Conservation (phyloP, 2,797 vertebrate genomes). For the Sciaenops ocellatus region DNA sequence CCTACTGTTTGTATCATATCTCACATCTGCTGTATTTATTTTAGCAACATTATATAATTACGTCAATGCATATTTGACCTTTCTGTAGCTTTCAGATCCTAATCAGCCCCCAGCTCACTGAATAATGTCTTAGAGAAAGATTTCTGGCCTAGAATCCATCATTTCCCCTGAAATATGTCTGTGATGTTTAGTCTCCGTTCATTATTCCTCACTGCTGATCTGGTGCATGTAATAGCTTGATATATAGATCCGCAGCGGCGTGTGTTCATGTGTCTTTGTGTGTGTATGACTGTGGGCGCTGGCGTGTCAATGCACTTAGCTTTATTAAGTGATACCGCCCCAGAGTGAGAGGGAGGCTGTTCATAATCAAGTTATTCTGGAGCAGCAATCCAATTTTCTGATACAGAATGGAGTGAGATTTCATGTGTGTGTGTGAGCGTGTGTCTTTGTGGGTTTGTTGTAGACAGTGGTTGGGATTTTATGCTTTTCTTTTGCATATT, state of each 20-base stretch:
- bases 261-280: background rate
- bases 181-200: background rate
- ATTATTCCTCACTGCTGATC: background rate
- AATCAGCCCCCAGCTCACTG: background rate
- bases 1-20: background rate
- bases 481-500: conserved; percentile 13
- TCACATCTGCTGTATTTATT: background rate
- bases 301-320: conserved; percentile 70
- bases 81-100: conserved; percentile 14
- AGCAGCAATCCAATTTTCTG: conserved; percentile 79
- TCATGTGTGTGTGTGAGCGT: conserved; percentile 16
- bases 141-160: background rate
- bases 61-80: conserved; percentile 9
- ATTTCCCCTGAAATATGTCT: background rate
- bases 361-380: conserved; percentile 76
- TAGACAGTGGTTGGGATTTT: conserved; percentile 14
- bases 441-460: background rate
- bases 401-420: conserved; percentile 64
- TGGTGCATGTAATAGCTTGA: conserved; percentile 26
- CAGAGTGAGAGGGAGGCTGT: conserved; percentile 64
- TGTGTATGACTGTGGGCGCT: conserved; percentile 35
- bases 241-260: conserved; percentile 6
- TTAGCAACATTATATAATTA: background rate
- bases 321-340: conserved; percentile 76
- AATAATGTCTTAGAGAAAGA: background rate